A percentile compares a stretch with the other conserved stretches of the same genome.
Evolutionary conservation across 2,888 invertebrate genomes (phyloP).

Genomic region (Anaspis maculata): DNA sequence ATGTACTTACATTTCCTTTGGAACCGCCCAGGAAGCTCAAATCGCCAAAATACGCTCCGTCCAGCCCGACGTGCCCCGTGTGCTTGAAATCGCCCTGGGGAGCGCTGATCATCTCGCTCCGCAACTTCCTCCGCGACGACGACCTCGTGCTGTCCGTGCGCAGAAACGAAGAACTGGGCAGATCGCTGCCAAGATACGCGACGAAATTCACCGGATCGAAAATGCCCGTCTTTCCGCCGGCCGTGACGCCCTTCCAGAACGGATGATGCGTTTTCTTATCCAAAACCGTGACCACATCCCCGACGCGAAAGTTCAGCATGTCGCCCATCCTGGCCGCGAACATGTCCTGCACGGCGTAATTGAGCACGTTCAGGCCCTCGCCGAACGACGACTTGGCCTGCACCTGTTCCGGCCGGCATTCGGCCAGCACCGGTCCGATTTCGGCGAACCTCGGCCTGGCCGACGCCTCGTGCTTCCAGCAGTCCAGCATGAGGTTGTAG

Average conservation of each 20-base stretch:
- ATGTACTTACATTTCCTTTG: constrained; percentile 38
- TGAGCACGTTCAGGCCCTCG: constrained; percentile 58
- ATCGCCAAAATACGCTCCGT: constrained; percentile 96
- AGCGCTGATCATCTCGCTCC: constrained; percentile 90
- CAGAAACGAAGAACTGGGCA: constrained; percentile 49
- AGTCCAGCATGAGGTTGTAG: constrained; percentile 86
- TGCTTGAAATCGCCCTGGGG: constrained; percentile 97
- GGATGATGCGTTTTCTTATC: constrained; percentile 65
- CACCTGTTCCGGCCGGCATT: constrained; percentile 87
- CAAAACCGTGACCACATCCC: constrained; percentile 87
- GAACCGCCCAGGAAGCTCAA: constrained; percentile 64
- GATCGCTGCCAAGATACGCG: constrained; percentile 73
- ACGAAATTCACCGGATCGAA: constrained; percentile 88
- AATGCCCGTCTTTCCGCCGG: constrained; percentile 84
- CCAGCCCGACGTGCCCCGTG: constrained; percentile 89
- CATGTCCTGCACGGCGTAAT: constrained; percentile 80
- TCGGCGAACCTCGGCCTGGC: constrained; percentile 87
- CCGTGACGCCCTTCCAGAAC: constrained; percentile 86
- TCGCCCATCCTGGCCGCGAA: too few relatives aligned
- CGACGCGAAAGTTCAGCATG: constrained; percentile 75
- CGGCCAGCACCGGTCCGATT: constrained; percentile 66
- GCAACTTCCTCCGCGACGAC: constrained; percentile 53
- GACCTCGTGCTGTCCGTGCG: constrained; percentile 57
- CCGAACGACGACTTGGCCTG: constrained; percentile 58
- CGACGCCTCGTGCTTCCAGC: constrained; percentile 90